phyloP scores from a whole-genome alignment of 1,140 invertebrate genomes.

The Drosophila kurseongensis region DNA sequence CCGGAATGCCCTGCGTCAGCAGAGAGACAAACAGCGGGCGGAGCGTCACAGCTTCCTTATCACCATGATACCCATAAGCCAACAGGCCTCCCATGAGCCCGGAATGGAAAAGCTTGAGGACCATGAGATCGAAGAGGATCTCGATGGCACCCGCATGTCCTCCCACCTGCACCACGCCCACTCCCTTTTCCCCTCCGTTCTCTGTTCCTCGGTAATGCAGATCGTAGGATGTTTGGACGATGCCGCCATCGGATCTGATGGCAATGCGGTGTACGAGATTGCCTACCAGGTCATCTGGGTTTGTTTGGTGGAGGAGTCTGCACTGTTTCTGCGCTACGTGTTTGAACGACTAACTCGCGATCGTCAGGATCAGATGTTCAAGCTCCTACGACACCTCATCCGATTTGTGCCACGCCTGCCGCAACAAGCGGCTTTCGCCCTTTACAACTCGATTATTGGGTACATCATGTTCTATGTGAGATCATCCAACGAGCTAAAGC shows the following conservation, averaged over 20 bases:
- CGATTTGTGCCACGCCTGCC: constrained; percentile 96
- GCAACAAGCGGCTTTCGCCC: constrained; percentile 98
- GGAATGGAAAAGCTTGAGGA: constrained; percentile 95
- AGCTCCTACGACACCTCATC: constrained; percentile 95
- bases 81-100: constrained; percentile 98
- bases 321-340: constrained; percentile 97
- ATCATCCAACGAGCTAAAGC: constrained; percentile 96
- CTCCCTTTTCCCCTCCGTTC: constrained; percentile 97
- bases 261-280: constrained; percentile 95
- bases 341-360: constrained; percentile 98
- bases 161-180: constrained; percentile 93
- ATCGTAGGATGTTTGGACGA: constrained; percentile 98
- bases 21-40: constrained; percentile 97
- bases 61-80: constrained; percentile 97
- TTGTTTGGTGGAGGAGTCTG: constrained; percentile 98
- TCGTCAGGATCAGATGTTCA: constrained; percentile 98
- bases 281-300: constrained; percentile 98
- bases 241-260: constrained; percentile 97
- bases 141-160: constrained; percentile 89
- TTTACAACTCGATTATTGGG: constrained; percentile 99
- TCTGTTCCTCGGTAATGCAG: constrained; percentile 97
- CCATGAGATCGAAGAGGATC: constrained; percentile 93
- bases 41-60: constrained; percentile 98
- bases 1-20: constrained; percentile 96
- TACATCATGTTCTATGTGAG: constrained; percentile 99